These are phyloP conservation scores for Reinhardtius hippoglossoides DNA, from an alignment of 2,113 vertebrate species.

Conservation along the genomic window DNA sequence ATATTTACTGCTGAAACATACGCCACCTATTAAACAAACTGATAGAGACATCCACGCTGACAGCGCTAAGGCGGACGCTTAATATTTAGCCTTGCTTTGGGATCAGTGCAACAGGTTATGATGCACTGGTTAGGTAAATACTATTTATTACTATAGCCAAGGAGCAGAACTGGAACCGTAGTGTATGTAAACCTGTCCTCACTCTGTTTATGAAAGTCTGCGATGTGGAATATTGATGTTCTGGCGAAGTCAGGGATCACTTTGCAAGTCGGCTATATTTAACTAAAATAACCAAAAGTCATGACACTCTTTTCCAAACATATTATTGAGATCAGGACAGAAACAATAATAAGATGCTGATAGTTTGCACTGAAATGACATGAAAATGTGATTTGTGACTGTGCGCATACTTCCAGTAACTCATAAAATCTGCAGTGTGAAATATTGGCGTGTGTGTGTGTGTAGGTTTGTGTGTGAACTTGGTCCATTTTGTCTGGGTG, in stretches of 20 bases:
- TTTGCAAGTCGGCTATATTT: conserved; percentile 45
- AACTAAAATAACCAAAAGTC: conserved; percentile 28
- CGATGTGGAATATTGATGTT: conserved; percentile 56
- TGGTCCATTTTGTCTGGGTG: conserved; percentile 59
- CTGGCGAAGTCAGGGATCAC: conserved; percentile 14
- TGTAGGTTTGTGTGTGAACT: conserved; percentile 57
- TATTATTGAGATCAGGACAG: conserved; percentile 11
- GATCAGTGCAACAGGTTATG: conserved; percentile 54
- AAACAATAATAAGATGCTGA: conserved; percentile 26
- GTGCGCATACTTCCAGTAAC: conserved; percentile 45
- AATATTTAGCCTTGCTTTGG: conserved; percentile 45
- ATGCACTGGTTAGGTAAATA: conserved; percentile 46
- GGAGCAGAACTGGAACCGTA: conserved; percentile 26
- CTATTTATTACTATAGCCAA: conserved; percentile 49
- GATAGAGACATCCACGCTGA: conserved; percentile 67
- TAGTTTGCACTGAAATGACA: conserved; percentile 36
- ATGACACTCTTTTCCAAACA: conserved; percentile 26
- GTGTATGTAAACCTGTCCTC: conserved; percentile 64
- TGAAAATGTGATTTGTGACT: conserved; percentile 40
- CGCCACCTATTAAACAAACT: conserved; percentile 64
- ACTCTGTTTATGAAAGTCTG: conserved; percentile 50
- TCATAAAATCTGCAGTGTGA: conserved; percentile 37
- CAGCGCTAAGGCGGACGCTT: conserved; percentile 34
- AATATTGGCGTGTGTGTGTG: conserved; percentile 43
- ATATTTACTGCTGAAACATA: conserved; percentile 71